phyloP scores from a whole-genome alignment of 2,113 vertebrate genomes.

The Podocnemis expansa region DNA sequence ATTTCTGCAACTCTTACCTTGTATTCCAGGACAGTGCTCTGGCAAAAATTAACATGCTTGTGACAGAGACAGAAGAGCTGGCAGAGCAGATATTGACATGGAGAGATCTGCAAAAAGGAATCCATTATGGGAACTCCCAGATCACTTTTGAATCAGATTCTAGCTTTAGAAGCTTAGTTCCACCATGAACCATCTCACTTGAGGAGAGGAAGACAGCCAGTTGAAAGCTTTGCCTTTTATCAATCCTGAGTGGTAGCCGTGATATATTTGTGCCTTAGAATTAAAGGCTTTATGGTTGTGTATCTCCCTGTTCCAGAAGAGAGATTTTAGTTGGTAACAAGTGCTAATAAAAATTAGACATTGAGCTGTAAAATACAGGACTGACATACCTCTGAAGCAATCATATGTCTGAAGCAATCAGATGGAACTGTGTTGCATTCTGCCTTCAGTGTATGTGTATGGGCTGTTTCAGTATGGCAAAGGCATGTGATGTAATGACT shows the following conservation, averaged over 20 bases:
- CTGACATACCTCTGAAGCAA: neutral
- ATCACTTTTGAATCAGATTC: slow-evolving; percentile 56
- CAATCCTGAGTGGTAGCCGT: neutral
- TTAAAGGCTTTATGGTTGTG: neutral
- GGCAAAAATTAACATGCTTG: slow-evolving; percentile 76
- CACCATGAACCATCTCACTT: neutral
- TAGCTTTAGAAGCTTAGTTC: slow-evolving; percentile 41
- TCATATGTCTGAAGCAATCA: neutral
- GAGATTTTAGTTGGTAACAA: neutral
- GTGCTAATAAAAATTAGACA: neutral
- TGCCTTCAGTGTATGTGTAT: neutral
- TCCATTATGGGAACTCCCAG: slow-evolving; percentile 39
- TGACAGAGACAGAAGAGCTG: slow-evolving; percentile 81
- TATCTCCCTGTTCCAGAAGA: neutral
- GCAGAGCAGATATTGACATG: slow-evolving; percentile 82
- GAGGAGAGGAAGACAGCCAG: neutral
- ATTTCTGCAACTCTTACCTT: neutral
- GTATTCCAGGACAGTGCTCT: slow-evolving; percentile 80
- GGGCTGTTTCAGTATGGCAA: neutral
- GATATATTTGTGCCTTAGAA: neutral
- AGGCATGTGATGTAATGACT: neutral
- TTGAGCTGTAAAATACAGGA: neutral
- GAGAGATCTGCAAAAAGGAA: slow-evolving; percentile 74
- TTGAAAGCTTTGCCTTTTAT: neutral
- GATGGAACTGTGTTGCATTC: neutral